A percentile compares a stretch with the other conserved stretches of the same genome.
phyloP scores from a whole-genome alignment of 1,140 invertebrate species.

The Drosophila willistoni region DNA sequence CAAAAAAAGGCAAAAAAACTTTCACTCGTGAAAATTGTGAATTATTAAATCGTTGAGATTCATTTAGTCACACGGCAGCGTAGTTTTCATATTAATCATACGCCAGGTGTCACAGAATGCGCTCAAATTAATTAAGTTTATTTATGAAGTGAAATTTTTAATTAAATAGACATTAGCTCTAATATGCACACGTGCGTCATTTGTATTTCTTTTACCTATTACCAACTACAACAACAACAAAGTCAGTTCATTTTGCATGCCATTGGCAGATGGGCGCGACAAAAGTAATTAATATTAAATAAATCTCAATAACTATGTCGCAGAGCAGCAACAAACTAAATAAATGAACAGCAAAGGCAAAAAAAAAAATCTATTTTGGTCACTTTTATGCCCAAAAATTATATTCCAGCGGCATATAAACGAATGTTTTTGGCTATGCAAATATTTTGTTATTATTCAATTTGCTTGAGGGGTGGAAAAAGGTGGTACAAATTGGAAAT shows the following conservation, averaged over 20 bases:
- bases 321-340: constrained; percentile 19
- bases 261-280: constrained; percentile 56
- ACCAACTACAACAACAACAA: not conserved
- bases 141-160: constrained; percentile 71
- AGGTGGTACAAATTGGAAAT: constrained; percentile 28
- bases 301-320: constrained; percentile 52
- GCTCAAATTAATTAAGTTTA: constrained; percentile 71
- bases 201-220: not conserved
- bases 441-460: constrained; percentile 68
- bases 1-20: not conserved
- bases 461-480: constrained; percentile 21
- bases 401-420: constrained; percentile 26
- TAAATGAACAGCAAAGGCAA: not conserved
- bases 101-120: constrained; percentile 60
- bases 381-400: constrained; percentile 5
- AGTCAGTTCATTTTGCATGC: constrained; percentile 22
- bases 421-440: constrained; percentile 67
- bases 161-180: constrained; percentile 63
- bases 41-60: not conserved
- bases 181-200: constrained; percentile 23
- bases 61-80: constrained; percentile 6
- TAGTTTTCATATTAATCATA: constrained; percentile 65
- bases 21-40: not conserved
- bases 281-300: constrained; percentile 74
- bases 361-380: constrained; percentile 21